Conservation (phyloP, 2,797 vertebrate genomes). For the Argyrosomus regius region DNA sequence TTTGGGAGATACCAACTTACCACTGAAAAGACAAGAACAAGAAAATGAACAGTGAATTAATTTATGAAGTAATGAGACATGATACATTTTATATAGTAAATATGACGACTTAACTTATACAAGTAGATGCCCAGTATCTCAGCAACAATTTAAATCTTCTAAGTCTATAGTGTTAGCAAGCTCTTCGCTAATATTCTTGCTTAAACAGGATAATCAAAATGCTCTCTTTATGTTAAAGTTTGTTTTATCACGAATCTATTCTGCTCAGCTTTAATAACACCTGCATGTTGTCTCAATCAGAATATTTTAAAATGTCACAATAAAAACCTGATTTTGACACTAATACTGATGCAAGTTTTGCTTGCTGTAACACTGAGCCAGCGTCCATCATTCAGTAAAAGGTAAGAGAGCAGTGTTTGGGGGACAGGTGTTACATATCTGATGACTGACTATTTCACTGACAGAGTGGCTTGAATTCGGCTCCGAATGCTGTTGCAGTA, state of each 20-base stretch:
- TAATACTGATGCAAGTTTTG: not conserved
- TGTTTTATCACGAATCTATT: not conserved
- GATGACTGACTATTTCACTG: not conserved
- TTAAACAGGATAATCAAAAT: conserved; percentile 4
- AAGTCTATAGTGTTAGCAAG: not conserved
- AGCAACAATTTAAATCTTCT: not conserved
- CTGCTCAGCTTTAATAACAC: not conserved
- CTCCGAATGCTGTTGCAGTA: not conserved
- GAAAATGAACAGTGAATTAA: not conserved
- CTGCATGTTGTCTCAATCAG: not conserved
- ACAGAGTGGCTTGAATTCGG: not conserved
- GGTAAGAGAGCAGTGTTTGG: not conserved
- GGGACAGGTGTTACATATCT: not conserved
- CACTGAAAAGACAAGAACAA: conserved; percentile 80
- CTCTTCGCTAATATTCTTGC: not conserved
- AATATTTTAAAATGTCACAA: conserved; percentile 2
- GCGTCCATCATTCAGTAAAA: not conserved
- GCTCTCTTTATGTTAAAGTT: not conserved
- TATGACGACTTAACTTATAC: not conserved
- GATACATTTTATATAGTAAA: not conserved
- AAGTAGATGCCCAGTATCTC: not conserved
- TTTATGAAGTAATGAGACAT: not conserved
- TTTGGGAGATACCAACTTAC: conserved; percentile 97
- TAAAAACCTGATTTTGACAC: not conserved
- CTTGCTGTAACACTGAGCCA: not conserved